phyloP scores from a whole-genome alignment of 2,888 invertebrate species.

The Spisula solida region DNA sequence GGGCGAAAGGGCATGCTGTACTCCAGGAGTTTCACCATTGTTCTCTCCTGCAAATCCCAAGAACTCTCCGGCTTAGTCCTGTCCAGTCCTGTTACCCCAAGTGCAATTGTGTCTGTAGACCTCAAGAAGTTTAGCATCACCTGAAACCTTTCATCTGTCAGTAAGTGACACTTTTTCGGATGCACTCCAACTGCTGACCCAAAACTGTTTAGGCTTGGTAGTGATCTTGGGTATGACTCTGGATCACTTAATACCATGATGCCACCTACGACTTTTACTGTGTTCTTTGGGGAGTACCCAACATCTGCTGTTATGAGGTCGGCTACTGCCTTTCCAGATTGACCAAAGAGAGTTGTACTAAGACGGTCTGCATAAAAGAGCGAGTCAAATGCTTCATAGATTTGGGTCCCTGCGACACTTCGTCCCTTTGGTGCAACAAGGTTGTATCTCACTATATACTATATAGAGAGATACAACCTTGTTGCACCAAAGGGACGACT shows the following conservation, averaged over 20 bases:
- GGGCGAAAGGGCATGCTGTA: constrained; percentile 14
- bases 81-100: constrained; percentile 30
- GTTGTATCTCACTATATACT: too few species aligned
- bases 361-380: constrained; percentile 34
- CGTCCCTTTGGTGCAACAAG: too few species aligned
- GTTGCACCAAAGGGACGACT: too few species aligned
- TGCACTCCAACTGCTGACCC: constrained; percentile 35
- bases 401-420: too few species aligned
- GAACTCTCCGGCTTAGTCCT: background rate
- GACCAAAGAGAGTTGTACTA: background rate
- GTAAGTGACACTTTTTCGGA: constrained; percentile 36
- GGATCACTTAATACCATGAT: constrained; percentile 19
- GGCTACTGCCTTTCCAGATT: background rate
- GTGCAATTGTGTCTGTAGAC: background rate
- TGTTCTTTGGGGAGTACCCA: background rate
- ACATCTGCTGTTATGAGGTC: background rate
- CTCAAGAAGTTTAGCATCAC: background rate
- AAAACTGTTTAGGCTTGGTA: background rate
- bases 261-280: background rate
- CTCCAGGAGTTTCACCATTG: background rate
- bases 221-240: background rate
- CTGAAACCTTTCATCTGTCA: constrained; percentile 13
- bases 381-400: background rate
- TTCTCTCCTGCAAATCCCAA: background rate
- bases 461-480: too few species aligned